These are phyloP conservation scores for Phyllotis vaccarum DNA, from an alignment of 2,797 vertebrate genomes.

Conservation along the genomic window DNA sequence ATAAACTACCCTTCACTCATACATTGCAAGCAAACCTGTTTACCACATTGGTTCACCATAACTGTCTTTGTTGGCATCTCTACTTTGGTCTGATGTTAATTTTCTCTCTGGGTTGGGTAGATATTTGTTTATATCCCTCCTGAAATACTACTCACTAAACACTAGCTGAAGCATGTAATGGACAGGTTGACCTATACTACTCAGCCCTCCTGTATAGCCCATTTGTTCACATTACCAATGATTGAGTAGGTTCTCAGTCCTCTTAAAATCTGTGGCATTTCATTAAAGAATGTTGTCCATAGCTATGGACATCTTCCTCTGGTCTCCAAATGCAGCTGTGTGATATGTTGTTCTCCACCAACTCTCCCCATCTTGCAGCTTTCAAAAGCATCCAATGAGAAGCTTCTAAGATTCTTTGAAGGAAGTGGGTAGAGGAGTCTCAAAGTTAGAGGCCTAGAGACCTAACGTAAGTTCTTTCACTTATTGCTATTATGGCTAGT, in stretches of 20 bases:
- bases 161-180: not conserved
- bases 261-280: not conserved
- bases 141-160: not conserved
- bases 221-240: conserved; percentile 2
- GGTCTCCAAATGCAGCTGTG: not conserved
- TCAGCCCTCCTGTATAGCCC: not conserved
- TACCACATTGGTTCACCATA: not conserved
- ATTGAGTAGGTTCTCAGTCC: not conserved
- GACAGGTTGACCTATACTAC: not conserved
- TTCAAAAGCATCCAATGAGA: not conserved
- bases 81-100: not conserved
- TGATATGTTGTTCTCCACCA: not conserved
- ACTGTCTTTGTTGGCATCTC: not conserved
- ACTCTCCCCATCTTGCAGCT: not conserved
- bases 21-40: not conserved
- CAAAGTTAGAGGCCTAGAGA: not conserved
- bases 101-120: not conserved
- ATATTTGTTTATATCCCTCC: too few relatives aligned
- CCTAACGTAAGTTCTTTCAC: not conserved
- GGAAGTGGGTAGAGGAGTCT: not conserved
- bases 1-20: not conserved
- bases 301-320: not conserved
- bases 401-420: not conserved
- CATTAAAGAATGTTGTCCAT: too few relatives aligned
- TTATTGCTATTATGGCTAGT: not conserved